Evolutionary conservation across 1,140 invertebrate genomes (phyloP).

Genomic region (Cylas formicarius): DNA sequence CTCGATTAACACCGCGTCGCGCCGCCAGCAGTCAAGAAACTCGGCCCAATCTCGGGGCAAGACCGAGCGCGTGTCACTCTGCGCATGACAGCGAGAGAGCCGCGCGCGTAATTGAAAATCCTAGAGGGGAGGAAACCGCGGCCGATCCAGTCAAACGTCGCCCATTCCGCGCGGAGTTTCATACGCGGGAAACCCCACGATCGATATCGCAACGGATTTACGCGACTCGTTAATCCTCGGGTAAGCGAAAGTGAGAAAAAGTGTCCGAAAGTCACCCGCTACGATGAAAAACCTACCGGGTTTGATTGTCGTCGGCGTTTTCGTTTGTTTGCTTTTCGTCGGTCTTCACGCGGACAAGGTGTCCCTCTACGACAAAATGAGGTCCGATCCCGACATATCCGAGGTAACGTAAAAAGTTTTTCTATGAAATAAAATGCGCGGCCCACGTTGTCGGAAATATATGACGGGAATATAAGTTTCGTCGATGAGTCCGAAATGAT

Average conservation of each 20-base stretch:
- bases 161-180: constrained; percentile 2
- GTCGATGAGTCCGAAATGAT: no score
- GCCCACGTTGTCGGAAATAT: no score
- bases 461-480: no score
- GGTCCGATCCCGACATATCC: constrained; percentile 44
- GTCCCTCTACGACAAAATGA: constrained; percentile 38
- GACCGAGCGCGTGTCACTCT: neutral
- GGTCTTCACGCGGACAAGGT: constrained; percentile 2
- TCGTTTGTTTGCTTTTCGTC: constrained; percentile 12
- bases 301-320: constrained; percentile 4
- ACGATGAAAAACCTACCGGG: constrained; percentile 3
- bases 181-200: no score
- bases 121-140: constrained; percentile 6
- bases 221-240: no score
- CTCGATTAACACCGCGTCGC: no score
- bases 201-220: no score
- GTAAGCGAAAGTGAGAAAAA: no score
- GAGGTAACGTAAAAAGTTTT: constrained; percentile 43
- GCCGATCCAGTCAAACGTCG: constrained; percentile 10
- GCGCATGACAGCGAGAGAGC: constrained; percentile 4
- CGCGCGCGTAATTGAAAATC: constrained; percentile 13
- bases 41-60: neutral
- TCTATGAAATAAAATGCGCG: no score
- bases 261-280: no score
- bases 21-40: no score